phyloP scores from a whole-genome alignment of 2,888 invertebrate genomes.

The Saturnia japonica region DNA sequence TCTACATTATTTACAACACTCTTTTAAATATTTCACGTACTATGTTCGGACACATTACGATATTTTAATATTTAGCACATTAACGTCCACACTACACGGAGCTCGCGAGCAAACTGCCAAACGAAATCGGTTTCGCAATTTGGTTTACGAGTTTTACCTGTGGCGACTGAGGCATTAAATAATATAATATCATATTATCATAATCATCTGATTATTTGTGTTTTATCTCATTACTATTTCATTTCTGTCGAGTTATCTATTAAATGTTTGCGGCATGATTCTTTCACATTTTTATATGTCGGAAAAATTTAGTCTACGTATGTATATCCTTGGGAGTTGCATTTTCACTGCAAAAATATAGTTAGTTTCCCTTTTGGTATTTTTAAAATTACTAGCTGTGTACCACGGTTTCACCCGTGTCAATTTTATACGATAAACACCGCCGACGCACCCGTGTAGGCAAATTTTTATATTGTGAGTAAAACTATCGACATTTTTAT shows the following conservation, averaged over 20 bases:
- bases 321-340: not conserved
- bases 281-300: not conserved
- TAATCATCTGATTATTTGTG: conserved; percentile 26
- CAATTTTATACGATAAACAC: too few relatives aligned
- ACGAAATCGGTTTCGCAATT: conserved; percentile 27
- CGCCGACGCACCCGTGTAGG: too few relatives aligned
- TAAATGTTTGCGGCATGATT: not conserved
- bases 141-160: conserved; percentile 21
- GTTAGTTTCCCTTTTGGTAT: too few relatives aligned
- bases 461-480: too few relatives aligned
- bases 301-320: not conserved
- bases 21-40: conserved; percentile 17
- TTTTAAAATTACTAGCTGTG: too few relatives aligned
- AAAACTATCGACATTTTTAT: too few relatives aligned
- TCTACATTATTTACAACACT: conserved; percentile 3
- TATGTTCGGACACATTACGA: conserved; percentile 17
- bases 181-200: conserved; percentile 13
- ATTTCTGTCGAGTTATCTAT: conserved; percentile 16
- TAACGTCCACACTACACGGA: conserved; percentile 35
- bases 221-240: conserved; percentile 28
- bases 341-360: too few relatives aligned
- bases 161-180: conserved; percentile 44
- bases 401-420: too few relatives aligned
- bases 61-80: conserved; percentile 22
- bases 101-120: conserved; percentile 41